Evolutionary conservation across 1,140 invertebrate species (phyloP).

Genomic region (Frieseomelitta varia): DNA sequence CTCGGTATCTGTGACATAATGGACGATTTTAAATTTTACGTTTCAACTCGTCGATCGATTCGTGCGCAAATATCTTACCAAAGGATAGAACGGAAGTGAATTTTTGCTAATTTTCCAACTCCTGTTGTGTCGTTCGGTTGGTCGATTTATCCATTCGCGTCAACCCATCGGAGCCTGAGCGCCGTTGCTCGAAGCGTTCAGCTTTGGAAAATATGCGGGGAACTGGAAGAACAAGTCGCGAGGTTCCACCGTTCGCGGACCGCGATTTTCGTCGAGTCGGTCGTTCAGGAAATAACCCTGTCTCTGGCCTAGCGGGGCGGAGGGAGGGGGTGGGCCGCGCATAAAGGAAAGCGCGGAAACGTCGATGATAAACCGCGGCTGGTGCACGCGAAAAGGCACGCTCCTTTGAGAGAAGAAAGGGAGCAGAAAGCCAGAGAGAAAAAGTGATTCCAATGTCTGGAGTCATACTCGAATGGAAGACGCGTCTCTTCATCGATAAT

Average conservation of each 20-base stretch:
- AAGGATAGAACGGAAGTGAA: too few species aligned
- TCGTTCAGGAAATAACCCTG: conserved; percentile 9
- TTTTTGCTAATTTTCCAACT: too few species aligned
- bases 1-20: too few species aligned
- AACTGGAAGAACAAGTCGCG: not conserved
- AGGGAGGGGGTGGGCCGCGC: too few species aligned
- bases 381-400: conserved; percentile 40
- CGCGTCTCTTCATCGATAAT: conserved; percentile 60
- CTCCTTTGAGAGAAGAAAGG: conserved; percentile 37
- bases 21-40: not conserved
- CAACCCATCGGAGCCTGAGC: not conserved
- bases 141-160: not conserved
- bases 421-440: conserved; percentile 13
- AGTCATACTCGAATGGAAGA: conserved; percentile 58
- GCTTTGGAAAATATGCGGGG: not conserved
- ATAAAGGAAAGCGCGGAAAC: conserved; percentile 22
- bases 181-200: not conserved
- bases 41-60: not conserved
- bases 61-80: not conserved
- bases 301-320: not conserved
- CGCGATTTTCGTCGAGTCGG: not conserved
- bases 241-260: not conserved
- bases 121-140: too few species aligned
- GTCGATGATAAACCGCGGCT: conserved; percentile 40
- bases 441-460: conserved; percentile 56